phyloP scores from a whole-genome alignment of 2,113 vertebrate species.

The Chamaetylas fuelleborni region DNA sequence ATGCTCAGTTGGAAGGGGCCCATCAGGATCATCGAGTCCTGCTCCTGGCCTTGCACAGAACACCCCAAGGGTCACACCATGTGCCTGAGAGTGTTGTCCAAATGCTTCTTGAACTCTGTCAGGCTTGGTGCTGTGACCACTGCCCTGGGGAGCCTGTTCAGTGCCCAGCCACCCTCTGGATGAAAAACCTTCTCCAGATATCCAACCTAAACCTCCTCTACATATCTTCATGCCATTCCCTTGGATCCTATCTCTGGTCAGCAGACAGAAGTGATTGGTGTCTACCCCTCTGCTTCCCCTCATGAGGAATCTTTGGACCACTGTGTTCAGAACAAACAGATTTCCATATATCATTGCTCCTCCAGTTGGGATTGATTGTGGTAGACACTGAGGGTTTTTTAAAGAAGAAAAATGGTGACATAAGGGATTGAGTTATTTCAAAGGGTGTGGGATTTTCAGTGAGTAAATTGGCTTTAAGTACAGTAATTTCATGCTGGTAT shows the following conservation, averaged over 20 bases:
- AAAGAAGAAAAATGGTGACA: not conserved
- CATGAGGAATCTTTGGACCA: rapidly evolving
- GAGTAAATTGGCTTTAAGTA: constrained; percentile 1
- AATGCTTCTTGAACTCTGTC: rapidly evolving
- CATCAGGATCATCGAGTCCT: rapidly evolving
- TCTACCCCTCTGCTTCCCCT: not conserved
- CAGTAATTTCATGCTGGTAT: constrained; percentile 20
- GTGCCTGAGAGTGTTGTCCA: rapidly evolving
- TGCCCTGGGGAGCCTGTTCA: not conserved
- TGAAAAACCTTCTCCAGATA: rapidly evolving
- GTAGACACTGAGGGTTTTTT: not conserved
- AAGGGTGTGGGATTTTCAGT: not conserved
- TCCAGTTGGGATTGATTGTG: not conserved
- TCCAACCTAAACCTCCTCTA: rapidly evolving
- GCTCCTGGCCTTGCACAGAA: not conserved
- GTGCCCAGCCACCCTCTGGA: not conserved
- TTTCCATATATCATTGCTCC: not conserved
- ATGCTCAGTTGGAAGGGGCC: not conserved
- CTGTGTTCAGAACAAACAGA: not conserved
- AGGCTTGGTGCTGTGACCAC: not conserved
- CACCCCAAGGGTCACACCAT: not conserved
- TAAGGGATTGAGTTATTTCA: not conserved
- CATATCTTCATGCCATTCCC: rapidly evolving
- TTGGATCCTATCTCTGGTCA: not conserved
- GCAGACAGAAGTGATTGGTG: not conserved